Evolutionary conservation across 2,888 invertebrate genomes (phyloP).

Genomic region (Syritta pipiens): DNA sequence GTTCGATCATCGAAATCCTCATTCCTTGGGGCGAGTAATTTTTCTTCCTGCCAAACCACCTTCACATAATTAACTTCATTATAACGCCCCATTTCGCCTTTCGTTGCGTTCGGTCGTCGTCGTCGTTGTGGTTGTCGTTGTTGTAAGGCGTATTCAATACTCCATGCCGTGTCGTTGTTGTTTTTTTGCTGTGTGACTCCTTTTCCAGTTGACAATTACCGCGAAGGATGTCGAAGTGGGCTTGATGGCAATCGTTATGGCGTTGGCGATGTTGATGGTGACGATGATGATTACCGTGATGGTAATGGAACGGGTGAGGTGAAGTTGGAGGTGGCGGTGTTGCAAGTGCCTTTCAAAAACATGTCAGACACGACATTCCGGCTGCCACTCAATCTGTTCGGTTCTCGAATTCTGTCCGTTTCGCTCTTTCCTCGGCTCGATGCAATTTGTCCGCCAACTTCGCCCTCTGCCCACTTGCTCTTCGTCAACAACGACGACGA

Average conservation of each 20-base stretch:
- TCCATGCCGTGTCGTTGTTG: constrained; percentile 26
- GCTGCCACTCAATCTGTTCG: constrained; percentile 66
- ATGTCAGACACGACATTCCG: constrained; percentile 69
- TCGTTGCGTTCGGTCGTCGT: constrained; percentile 9
- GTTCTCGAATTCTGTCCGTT: constrained; percentile 37
- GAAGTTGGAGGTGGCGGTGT: constrained; percentile 25
- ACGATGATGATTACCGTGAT: constrained; percentile 54
- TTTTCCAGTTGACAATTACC: constrained; percentile 69
- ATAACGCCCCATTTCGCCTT: constrained; percentile 62
- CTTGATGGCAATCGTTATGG: constrained; percentile 65
- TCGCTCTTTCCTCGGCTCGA: constrained; percentile 15
- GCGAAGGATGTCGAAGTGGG: constrained; percentile 65
- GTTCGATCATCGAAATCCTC: constrained; percentile 28
- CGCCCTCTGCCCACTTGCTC: constrained; percentile 12
- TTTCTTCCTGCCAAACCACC: constrained; percentile 68
- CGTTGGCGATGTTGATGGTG: constrained; percentile 47
- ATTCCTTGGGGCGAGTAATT: constrained; percentile 52
- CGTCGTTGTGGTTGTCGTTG: constrained; percentile 4
- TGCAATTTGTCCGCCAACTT: constrained; percentile 62
- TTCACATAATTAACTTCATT: constrained; percentile 69
- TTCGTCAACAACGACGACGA: not conserved
- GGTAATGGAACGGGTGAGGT: constrained; percentile 45
- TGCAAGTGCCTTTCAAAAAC: constrained; percentile 70
- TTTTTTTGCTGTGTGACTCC: constrained; percentile 43
- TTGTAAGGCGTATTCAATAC: constrained; percentile 4